Percentiles rank a stretch among this genome's conserved stretches.
phyloP scores from a whole-genome alignment of 2,797 vertebrate species.

The Tenualosa thibaudeaui region DNA sequence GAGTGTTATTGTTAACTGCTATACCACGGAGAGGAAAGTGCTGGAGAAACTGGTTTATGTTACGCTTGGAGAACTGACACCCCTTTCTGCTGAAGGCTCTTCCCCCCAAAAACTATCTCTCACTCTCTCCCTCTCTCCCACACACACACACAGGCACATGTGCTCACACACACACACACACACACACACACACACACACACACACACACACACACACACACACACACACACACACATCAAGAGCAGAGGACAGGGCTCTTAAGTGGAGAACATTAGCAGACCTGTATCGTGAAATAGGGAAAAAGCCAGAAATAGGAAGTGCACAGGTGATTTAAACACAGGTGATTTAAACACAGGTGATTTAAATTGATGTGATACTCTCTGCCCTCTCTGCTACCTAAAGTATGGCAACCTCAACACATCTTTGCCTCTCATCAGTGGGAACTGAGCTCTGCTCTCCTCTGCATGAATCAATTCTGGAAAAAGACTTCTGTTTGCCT shows the following conservation, averaged over 20 bases:
- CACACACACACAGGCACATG: background rate
- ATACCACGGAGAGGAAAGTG: conserved; percentile 67
- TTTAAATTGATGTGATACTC: too few relatives aligned
- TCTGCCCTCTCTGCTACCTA: too few relatives aligned
- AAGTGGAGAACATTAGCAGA: conserved; percentile 77
- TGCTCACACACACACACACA: conserved; percentile 26
- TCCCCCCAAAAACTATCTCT: conserved; percentile 27
- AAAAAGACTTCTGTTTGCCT: too few relatives aligned
- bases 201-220: conserved; percentile 21
- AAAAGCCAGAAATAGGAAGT: too few relatives aligned
- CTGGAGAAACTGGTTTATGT: conserved; percentile 77
- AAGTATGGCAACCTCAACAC: too few relatives aligned
- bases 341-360: too few relatives aligned
- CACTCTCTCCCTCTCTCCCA: conserved; percentile 26
- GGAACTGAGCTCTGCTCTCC: too few relatives aligned
- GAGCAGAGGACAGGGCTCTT: conserved; percentile 58
- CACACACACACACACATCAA: conserved; percentile 44
- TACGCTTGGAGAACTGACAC: conserved; percentile 70
- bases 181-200: conserved; percentile 28
- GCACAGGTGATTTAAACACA: too few relatives aligned
- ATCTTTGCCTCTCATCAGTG: too few relatives aligned
- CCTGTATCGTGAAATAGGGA: conserved; percentile 30
- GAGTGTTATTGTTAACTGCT: conserved; percentile 65
- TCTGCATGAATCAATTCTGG: too few relatives aligned
- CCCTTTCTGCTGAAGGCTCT: conserved; percentile 61